These are phyloP conservation scores for Platysternon megacephalum DNA, from an alignment of 2,113 vertebrate species.

Conservation along the genomic window DNA sequence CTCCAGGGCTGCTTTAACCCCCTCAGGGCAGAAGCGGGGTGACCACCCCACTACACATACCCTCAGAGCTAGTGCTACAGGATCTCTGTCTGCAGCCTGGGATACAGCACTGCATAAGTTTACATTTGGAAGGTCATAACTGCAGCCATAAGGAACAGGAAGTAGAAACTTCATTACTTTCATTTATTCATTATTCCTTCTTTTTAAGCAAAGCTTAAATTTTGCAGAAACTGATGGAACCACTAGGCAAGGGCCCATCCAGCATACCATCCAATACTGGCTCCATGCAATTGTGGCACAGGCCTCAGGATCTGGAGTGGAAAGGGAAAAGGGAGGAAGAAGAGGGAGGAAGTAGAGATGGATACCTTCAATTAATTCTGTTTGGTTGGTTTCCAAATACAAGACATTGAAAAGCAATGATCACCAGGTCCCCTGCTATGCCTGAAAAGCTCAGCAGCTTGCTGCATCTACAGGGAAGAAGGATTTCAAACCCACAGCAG, in stretches of 20 bases:
- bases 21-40: no score
- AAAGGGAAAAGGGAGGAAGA: not conserved
- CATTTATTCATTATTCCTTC: not conserved
- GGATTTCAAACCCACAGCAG: fast-evolving
- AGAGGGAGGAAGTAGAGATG: not conserved
- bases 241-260: fast-evolving
- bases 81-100: not conserved
- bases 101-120: fast-evolving
- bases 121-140: not conserved
- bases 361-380: not conserved
- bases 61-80: not conserved
- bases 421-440: not conserved
- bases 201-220: not conserved
- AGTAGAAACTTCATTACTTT: not conserved
- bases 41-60: not conserved
- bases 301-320: not conserved
- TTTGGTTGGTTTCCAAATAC: not conserved
- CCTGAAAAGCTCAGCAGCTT: not conserved
- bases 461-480: not conserved
- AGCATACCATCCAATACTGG: fast-evolving
- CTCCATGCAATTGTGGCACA: fast-evolving
- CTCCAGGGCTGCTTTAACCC: no score
- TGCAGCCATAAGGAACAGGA: not conserved
- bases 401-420: not conserved
- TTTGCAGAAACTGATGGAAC: not conserved